Base-by-base conservation (phyloP, 2,888 invertebrate genomes). In the Xylophagus ater region DNA sequence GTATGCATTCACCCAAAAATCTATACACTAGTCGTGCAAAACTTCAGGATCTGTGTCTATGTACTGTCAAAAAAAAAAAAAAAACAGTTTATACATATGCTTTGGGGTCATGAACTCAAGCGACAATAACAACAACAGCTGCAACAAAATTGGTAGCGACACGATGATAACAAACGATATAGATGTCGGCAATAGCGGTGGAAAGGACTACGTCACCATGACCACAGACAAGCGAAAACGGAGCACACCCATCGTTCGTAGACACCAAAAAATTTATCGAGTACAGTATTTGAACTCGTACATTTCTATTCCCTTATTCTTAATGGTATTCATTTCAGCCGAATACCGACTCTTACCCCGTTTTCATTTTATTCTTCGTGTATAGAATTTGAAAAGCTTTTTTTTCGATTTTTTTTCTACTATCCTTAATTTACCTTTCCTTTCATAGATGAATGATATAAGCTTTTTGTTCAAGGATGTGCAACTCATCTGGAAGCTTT, bases 151-250 rank as follows among this genome's bases (percentile, higher is more conserved):
- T 13, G 15, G 8, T n/a, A n/a, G 23, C 31, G 25, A 30, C 15
- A 35, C 30, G 33, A 41, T 33, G 33, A 37, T 29, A 37, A 32
- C 9, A 31, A 37, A 26, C 34, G 29, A 19, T 31, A 40, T 29
- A 14, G 40, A 33, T 29, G 29, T n/a, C 32, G 28, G 34, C 24
- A 28, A 12, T n/a, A 10, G 26, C 17, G 17, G 26, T 13, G 29
- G 36, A n/a, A 25, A 33, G 40, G 39, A 40, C 28, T 36, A 46
- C 42, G 45, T 52, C 47, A 48, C 51, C 53, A 53, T 53, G 53
- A 53, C 53, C 53, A 53, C 51, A 53, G 53, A 53, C 53, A 53
- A 53, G 52, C 47, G 50, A 53, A 53, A 53, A 51, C 47, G 43
- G 36, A 43, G 41, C 48, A 43, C 41, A 44, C 47, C 48, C 47